Conservation (phyloP, 2,888 invertebrate genomes). For the Sphaerophoria taeniata region DNA sequence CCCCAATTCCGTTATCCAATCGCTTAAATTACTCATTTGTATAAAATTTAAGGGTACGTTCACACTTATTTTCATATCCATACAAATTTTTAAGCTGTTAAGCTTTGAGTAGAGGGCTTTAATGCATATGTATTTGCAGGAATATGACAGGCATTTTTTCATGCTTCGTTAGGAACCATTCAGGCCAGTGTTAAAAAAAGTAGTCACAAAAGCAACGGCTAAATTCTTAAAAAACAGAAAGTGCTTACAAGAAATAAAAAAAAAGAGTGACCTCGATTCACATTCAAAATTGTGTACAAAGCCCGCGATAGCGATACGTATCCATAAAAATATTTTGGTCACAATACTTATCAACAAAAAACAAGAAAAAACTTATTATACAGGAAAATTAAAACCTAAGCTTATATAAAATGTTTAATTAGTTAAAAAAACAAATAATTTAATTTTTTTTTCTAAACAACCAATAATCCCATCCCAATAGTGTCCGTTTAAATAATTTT, state of each 20-base stretch:
- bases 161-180: too few relatives aligned
- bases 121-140: too few relatives aligned
- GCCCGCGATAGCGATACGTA: constrained; percentile 82
- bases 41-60: too few relatives aligned
- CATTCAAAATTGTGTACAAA: constrained; percentile 36
- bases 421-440: constrained; percentile 19
- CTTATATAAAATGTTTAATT: constrained; percentile 56
- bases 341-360: constrained; percentile 14
- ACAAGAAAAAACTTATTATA: constrained; percentile 56
- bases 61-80: too few relatives aligned
- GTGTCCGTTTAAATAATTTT: constrained; percentile 74
- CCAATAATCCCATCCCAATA: constrained; percentile 58
- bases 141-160: too few relatives aligned
- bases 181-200: too few relatives aligned
- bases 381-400: constrained; percentile 28
- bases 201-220: too few relatives aligned
- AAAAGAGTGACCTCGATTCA: constrained; percentile 29
- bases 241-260: not conserved
- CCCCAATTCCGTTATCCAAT: too few relatives aligned
- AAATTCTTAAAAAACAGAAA: too few relatives aligned
- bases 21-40: too few relatives aligned
- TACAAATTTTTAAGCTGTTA: too few relatives aligned
- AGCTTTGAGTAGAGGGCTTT: too few relatives aligned
- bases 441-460: constrained; percentile 37
- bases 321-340: constrained; percentile 74